Evolutionary conservation across 2,888 invertebrate genomes (phyloP), one percentile per base, ranked within the genome.

Genomic region (Amphipoea lucens): DNA sequence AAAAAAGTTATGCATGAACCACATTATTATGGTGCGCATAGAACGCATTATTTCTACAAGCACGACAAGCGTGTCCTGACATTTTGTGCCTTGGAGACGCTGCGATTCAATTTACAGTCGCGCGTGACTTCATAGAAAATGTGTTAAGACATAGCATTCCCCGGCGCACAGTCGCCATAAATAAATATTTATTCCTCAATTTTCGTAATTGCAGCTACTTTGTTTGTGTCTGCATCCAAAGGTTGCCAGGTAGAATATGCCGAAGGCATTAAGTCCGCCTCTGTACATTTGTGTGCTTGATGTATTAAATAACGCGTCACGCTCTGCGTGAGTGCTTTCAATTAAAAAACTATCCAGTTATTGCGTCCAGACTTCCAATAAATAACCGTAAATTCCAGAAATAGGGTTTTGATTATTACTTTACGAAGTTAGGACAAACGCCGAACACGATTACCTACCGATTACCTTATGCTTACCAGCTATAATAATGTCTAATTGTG

Each of bases 401-500:
- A n/a, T 5, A 36, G 1, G 36, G n/a, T 40, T 69, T 77, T 40
- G 11, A 40, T 12, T 4, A 40, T 20, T 48, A 20, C 11, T 40
- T 23, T 29, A 40, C 4, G 40, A 51, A 29, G 7, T 51, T 36
- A 11, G 45, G 1, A 76, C 40, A 5, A 29, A 6, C 9, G 4
- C 23, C 45, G 40, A 23, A 14, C 7, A 36, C 23, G 29, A 51
- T 51, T 69, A 69, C 29, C 29, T 69, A 69, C 29, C 29, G 45
- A 48, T 48, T 48, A 76, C n/a, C n/a, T 78, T 66, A 63, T n/a
- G 7, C 20, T n/a, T 42, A 63, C 20, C 54, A 36, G 23, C 23
- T 65, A 23, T 60, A 45, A 20, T 78, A 78, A 67, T 60, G 57
- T 66, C 48, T 60, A 79, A 67, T 78, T 54, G 82, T 42, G 67